Evolutionary conservation across 2,888 invertebrate genomes (phyloP).

Genomic region (Limenitis camilla): DNA sequence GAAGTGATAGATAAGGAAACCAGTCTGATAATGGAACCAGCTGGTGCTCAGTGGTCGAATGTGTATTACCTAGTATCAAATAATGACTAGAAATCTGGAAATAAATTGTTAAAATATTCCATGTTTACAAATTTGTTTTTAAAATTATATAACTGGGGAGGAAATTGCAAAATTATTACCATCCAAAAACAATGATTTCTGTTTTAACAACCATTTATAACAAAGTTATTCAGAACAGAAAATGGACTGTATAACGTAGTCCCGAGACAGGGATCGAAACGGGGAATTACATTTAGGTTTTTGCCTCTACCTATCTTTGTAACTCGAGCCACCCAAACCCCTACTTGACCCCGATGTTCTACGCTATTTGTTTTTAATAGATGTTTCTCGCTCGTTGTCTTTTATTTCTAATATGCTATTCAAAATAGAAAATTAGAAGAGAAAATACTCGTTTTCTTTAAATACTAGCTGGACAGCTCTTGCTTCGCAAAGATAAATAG

Average conservation of each 20-base stretch:
- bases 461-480: too few species aligned
- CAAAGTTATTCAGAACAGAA: conserved; percentile 11
- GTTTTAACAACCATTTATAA: conserved; percentile 12
- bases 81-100: too few species aligned
- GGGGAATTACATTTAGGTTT: conserved; percentile 48
- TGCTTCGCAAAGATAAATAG: too few species aligned
- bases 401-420: conserved; percentile 12
- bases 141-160: too few species aligned
- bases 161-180: neutral
- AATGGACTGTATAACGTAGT: conserved; percentile 25
- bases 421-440: neutral
- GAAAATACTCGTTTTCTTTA: too few species aligned
- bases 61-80: too few species aligned
- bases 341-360: conserved; percentile 31
- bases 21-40: too few species aligned
- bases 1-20: too few species aligned
- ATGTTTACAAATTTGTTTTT: too few species aligned
- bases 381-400: conserved; percentile 7
- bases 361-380: conserved; percentile 18
- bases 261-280: conserved; percentile 41
- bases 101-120: too few species aligned
- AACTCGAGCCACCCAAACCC: conserved; percentile 30
- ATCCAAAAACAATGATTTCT: conserved; percentile 3
- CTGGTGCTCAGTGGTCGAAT: too few species aligned
- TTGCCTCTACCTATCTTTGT: conserved; percentile 45